A percentile compares a stretch with the other conserved stretches of the same genome.
phyloP scores from a whole-genome alignment of 2,888 invertebrate genomes.

The Caenorhabditis wallacei region DNA sequence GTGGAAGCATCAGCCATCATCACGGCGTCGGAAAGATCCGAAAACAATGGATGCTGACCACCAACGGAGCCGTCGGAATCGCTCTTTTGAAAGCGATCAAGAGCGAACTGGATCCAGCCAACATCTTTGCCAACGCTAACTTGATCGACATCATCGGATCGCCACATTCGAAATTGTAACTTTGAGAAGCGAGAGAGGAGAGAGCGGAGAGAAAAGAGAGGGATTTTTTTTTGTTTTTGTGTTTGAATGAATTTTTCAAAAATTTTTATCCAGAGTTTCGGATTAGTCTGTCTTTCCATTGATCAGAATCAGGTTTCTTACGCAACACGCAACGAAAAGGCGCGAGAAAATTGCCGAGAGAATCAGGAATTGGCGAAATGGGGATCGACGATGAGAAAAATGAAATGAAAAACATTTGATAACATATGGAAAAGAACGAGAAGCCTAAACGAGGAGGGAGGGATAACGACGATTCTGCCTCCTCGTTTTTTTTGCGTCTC shows the following conservation, averaged over 20 bases:
- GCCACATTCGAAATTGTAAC: conserved; percentile 68
- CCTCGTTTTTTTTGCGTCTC: conserved; percentile 26
- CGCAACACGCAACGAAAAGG: conserved; percentile 36
- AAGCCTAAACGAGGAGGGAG: conserved; percentile 2
- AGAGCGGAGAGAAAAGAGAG: background rate
- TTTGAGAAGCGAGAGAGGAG: background rate
- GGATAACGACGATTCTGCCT: conserved; percentile 29
- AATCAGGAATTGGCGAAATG: conserved; percentile 17
- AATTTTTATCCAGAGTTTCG: background rate
- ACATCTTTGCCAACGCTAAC: conserved; percentile 94
- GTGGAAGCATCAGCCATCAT: conserved; percentile 96
- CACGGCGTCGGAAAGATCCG: conserved; percentile 91
- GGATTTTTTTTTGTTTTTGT: background rate
- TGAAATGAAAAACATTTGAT: conserved; percentile 32
- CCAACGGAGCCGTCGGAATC: conserved; percentile 91
- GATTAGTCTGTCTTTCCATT: background rate
- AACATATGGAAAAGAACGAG: conserved; percentile 18
- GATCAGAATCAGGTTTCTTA: conserved; percentile 17
- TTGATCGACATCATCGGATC: conserved; percentile 85
- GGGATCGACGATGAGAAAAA: conserved; percentile 21
- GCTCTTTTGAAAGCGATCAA: conserved; percentile 91
- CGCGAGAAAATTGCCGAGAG: conserved; percentile 22
- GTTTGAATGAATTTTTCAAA: background rate
- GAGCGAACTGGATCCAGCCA: conserved; percentile 92
- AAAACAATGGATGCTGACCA: conserved; percentile 91